Evolutionary conservation across 1,140 invertebrate genomes (phyloP).

Genomic region (Tribolium madens): DNA sequence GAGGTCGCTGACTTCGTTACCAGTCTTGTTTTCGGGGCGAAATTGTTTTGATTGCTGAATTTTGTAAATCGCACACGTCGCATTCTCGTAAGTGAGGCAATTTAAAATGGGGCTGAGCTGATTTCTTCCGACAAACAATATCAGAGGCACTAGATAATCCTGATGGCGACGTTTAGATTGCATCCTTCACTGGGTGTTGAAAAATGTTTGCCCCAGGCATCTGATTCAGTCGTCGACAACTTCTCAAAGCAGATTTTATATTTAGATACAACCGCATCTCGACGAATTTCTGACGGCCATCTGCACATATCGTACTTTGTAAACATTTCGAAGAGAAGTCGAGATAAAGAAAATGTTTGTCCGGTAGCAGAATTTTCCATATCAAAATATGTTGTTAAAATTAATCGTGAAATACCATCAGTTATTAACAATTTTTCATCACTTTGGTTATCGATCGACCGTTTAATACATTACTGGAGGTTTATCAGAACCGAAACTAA

Average conservation of each 20-base stretch:
- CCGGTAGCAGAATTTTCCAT: neutral
- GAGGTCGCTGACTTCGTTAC: too few relatives aligned
- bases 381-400: neutral
- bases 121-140: constrained; percentile 4
- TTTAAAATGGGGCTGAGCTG: neutral
- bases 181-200: constrained; percentile 23
- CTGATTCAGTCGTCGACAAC: neutral
- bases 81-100: neutral
- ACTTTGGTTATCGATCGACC: neutral
- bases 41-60: too few relatives aligned
- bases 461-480: neutral
- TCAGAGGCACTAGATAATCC: neutral
- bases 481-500: neutral
- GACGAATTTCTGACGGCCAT: neutral
- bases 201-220: neutral
- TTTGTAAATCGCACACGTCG: too few relatives aligned
- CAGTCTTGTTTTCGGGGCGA: too few relatives aligned
- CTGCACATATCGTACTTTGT: neutral
- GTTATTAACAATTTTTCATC: neutral
- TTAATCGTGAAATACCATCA: neutral
- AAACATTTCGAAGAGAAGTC: neutral
- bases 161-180: constrained; percentile 16
- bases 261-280: constrained; percentile 1
- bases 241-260: neutral
- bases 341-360: neutral